Base-by-base conservation (phyloP, 2,888 invertebrate genomes). In the Cephus nigrinus region DNA sequence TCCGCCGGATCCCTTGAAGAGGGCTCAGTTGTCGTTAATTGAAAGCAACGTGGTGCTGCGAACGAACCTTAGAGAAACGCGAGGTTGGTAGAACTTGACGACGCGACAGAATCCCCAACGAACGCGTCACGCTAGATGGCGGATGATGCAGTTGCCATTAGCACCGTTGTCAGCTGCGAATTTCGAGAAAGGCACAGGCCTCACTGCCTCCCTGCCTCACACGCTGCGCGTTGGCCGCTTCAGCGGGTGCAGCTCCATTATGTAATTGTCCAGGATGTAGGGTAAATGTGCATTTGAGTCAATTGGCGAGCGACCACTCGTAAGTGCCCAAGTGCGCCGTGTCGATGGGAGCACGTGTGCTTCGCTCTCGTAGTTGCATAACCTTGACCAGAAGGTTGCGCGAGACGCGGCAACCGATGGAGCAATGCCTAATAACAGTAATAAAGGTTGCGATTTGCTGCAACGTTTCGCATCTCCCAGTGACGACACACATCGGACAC, bases 271-370 rank as follows among this genome's bases (percentile, higher is more conserved):
- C 85, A 85, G 86, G 88, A 90, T 89, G 87, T 90, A 89, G 90
- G 89, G 88, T 91, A 89, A 90, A 88, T 88, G 88, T 90, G 88
- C 88, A 90, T 91, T 91, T 88, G 88, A 90, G 87, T 88, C 90
- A 90, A 91, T 91, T 90, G 90, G 83, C 86, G 82, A 83, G 40
- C 31, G 36, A 69, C 79, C 77, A 77, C 78, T 76, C 36, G 71
- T 30, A 40, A 68, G 75, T 35, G 35, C 34, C 11, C 1, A 11
- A 34, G 34, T 35, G 35, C 36, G 71, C 68, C 23, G 69, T 75
- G 77, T 80, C 78, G 79, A 79, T 77, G 74, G 68, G 74, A 85
- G 81, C 86, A 86, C 86, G 85, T 85, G 85, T 82, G 80, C 80
- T 80, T 75, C 78, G 75, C 80, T 75, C 80, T 75, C 79, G 76